Evolutionary conservation across 2,113 vertebrate genomes (phyloP).

Genomic region (Apeltes quadracus): DNA sequence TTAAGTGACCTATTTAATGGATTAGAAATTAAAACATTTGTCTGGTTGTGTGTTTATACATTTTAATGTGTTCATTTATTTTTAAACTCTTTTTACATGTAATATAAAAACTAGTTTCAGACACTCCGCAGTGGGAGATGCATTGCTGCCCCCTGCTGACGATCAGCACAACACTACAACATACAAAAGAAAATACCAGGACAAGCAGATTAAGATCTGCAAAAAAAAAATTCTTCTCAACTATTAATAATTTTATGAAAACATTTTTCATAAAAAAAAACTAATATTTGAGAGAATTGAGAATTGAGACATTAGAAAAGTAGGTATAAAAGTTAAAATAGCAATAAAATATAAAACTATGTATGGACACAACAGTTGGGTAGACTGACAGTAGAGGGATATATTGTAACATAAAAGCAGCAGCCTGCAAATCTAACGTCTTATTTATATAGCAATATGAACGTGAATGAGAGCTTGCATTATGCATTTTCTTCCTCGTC

Average conservation of each 20-base stretch:
- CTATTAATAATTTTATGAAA: background rate
- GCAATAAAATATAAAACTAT: background rate
- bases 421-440: background rate
- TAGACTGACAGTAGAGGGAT: background rate
- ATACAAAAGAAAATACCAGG: background rate
- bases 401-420: background rate
- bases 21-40: background rate
- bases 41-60: background rate
- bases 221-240: too few relatives aligned
- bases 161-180: background rate
- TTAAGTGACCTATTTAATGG: background rate
- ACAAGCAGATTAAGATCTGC: background rate
- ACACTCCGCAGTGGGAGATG: background rate
- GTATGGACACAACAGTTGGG: background rate
- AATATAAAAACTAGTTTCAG: background rate
- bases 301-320: too few relatives aligned
- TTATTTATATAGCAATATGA: background rate
- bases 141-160: conserved; percentile 58
- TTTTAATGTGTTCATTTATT: background rate
- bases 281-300: too few relatives aligned
- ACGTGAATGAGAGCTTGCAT: background rate
- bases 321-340: background rate
- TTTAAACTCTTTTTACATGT: background rate
- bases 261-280: background rate
- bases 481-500: background rate